Evolutionary conservation across 2,888 invertebrate genomes (phyloP).

Genomic region (Polydrusus cervinus): DNA sequence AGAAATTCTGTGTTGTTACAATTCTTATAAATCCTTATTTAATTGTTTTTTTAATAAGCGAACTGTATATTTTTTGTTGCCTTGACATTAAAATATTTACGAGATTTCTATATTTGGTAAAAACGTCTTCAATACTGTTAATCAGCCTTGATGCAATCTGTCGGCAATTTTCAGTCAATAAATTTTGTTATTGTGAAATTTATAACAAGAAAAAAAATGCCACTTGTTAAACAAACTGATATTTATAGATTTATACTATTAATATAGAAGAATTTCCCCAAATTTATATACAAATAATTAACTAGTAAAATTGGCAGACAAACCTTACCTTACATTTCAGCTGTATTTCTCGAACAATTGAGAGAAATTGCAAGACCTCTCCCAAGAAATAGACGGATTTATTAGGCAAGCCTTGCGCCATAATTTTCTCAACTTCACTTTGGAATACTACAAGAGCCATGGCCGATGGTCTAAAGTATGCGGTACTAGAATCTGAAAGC

Average conservation of each 20-base stretch:
- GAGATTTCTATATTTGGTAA: conserved; percentile 3
- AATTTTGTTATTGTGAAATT: conserved; percentile 1
- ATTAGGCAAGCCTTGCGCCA: conserved; percentile 60
- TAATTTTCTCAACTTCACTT: conserved; percentile 77
- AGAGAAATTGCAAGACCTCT: conserved; percentile 78
- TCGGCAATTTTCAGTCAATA: background rate
- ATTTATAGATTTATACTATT: too few species aligned
- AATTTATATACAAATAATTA: too few species aligned
- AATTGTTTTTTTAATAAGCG: background rate
- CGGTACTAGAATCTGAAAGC: conserved; percentile 83
- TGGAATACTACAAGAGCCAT: conserved; percentile 86
- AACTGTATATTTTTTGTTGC: background rate
- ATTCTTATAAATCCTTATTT: background rate
- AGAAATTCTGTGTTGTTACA: too few species aligned
- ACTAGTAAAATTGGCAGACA: background rate
- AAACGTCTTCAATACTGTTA: background rate
- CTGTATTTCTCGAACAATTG: conserved; percentile 83
- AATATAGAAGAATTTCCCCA: too few species aligned
- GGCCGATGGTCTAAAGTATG: conserved; percentile 82
- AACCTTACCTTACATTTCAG: conserved; percentile 80
- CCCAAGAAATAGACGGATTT: conserved; percentile 63
- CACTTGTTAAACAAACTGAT: background rate
- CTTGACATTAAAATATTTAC: conserved; percentile 15
- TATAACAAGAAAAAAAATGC: too few species aligned
- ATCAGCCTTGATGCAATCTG: background rate